phyloP scores from a whole-genome alignment of 37 sponge, comb jelly and placozoan species.

The Chondrosia reniformis region DNA sequence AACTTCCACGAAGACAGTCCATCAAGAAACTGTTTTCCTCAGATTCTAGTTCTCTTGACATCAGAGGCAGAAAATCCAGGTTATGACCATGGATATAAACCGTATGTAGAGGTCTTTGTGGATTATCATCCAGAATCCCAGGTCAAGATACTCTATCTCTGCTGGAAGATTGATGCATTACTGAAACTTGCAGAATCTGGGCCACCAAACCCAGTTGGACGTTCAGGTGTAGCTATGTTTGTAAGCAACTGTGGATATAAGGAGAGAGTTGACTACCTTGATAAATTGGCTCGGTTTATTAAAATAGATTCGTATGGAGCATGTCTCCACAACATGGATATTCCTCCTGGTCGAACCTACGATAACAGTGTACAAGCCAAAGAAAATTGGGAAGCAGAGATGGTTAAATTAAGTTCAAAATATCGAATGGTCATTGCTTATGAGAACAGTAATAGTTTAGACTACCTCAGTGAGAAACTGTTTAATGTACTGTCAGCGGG shows the following conservation, averaged over 20 bases:
- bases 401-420: neutral
- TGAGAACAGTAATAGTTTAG: neutral
- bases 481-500: neutral
- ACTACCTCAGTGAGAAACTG: constrained; percentile 15
- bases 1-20: neutral
- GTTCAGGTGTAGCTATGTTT: constrained; percentile 12
- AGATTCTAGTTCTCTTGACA: neutral
- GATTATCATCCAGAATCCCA: constrained; percentile 12
- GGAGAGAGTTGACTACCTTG: neutral
- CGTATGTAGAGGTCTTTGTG: neutral
- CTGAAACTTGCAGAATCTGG: neutral
- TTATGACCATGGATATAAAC: neutral
- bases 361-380: neutral
- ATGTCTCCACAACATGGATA: constrained; percentile 11
- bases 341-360: neutral
- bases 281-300: neutral
- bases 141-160: neutral
- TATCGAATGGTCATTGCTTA: constrained; percentile 18
- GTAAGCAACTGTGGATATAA: neutral
- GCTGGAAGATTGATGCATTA: neutral
- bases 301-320: constrained; percentile 3
- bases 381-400: neutral
- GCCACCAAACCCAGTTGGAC: neutral
- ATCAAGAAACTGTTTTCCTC: neutral
- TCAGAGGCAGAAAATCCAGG: neutral